These are phyloP conservation scores for Vulpes lagopus DNA, from an alignment of 2,113 vertebrate genomes.

Conservation along the genomic window DNA sequence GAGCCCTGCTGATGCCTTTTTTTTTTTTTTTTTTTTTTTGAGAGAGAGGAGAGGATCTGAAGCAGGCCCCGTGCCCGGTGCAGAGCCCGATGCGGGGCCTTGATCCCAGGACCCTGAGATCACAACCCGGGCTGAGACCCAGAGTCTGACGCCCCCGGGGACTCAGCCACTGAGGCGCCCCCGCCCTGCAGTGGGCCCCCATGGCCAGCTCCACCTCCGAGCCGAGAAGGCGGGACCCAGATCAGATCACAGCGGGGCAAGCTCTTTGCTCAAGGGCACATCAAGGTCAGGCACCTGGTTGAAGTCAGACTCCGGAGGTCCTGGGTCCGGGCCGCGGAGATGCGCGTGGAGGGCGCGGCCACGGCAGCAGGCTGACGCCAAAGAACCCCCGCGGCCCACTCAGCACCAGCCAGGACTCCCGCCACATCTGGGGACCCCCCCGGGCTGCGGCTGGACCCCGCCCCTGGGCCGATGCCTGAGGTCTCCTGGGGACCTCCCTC, in stretches of 20 bases:
- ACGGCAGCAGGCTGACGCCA: fast-evolving
- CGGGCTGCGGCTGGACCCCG: too few relatives aligned
- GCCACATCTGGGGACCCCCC: too few relatives aligned
- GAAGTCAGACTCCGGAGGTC: background rate
- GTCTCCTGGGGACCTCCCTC: too few relatives aligned
- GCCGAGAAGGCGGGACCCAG: fast-evolving
- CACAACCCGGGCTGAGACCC: background rate
- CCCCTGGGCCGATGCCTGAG: too few relatives aligned
- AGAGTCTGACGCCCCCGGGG: background rate
- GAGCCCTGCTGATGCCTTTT: fast-evolving
- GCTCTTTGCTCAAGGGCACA: background rate
- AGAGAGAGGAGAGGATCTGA: background rate
- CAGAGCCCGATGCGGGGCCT: background rate
- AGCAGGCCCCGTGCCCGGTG: background rate
- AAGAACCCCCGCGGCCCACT: background rate
- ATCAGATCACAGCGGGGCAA: background rate
- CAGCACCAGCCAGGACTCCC: background rate
- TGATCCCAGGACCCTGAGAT: background rate
- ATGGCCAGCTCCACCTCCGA: fast-evolving
- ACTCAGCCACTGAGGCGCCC: background rate
- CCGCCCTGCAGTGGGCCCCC: background rate
- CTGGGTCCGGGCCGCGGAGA: background rate
- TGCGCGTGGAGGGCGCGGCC: background rate
- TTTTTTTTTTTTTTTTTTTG: background rate
- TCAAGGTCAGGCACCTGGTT: background rate